These are phyloP conservation scores for Pterophyllum scalare DNA, from an alignment of 2,113 vertebrate genomes.

Conservation along the genomic window DNA sequence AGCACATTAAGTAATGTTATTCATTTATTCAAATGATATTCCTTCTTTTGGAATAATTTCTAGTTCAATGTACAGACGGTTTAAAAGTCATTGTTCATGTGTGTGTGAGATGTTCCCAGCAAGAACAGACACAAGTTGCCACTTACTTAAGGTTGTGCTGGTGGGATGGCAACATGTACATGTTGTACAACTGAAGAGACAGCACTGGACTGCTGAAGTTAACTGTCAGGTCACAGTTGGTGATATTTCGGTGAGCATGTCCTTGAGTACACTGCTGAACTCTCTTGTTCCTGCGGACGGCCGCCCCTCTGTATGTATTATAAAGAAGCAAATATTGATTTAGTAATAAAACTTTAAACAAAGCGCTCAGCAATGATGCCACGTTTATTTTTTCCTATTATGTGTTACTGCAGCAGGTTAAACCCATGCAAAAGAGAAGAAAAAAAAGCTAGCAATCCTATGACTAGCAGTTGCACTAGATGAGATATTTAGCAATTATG, in stretches of 20 bases:
- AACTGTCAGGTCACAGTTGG: slow-evolving; percentile 13
- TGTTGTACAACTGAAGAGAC: slow-evolving; percentile 7
- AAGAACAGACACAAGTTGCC: neutral
- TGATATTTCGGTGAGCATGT: slow-evolving; percentile 15
- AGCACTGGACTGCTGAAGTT: neutral
- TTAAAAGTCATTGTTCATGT: slow-evolving; percentile 16
- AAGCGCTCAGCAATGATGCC: neutral
- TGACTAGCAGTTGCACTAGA: too few species aligned
- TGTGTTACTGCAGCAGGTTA: too few species aligned
- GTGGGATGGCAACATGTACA: neutral
- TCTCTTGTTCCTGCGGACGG: neutral
- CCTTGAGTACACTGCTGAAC: neutral
- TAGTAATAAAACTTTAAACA: neutral
- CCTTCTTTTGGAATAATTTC: slow-evolving; percentile 47
- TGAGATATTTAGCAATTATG: too few species aligned
- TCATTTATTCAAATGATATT: slow-evolving; percentile 68
- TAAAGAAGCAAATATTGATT: neutral
- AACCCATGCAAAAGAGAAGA: too few species aligned
- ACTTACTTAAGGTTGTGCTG: neutral
- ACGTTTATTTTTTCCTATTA: neutral
- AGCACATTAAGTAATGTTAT: slow-evolving; percentile 26
- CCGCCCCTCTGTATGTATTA: neutral
- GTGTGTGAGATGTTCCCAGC: slow-evolving; percentile 19
- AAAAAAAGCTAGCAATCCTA: too few species aligned
- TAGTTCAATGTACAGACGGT: slow-evolving; percentile 40